A percentile compares a stretch with the other conserved stretches of the same genome.
Evolutionary conservation across 2,888 invertebrate genomes (phyloP).

Genomic region (Amiota communis): DNA sequence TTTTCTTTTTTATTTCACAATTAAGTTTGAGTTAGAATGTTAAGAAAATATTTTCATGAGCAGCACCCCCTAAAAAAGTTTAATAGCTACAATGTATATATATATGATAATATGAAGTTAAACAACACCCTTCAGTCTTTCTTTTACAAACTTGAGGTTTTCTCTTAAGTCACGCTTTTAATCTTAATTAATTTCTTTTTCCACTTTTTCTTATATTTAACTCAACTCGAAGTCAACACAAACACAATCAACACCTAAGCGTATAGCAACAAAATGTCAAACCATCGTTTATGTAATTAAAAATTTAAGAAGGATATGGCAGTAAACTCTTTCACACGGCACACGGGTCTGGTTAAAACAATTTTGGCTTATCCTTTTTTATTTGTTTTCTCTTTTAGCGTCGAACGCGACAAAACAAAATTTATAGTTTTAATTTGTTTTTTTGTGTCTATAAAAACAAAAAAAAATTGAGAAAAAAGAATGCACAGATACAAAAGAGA

Average conservation of each 20-base stretch:
- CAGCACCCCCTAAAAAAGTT: too few species aligned
- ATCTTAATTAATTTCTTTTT: conserved; percentile 12
- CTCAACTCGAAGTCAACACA: background rate
- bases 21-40: too few species aligned
- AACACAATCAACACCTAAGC: background rate
- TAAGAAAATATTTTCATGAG: too few species aligned
- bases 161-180: background rate
- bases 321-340: background rate
- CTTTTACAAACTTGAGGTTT: background rate
- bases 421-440: conserved; percentile 23
- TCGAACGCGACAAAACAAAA: background rate
- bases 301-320: conserved; percentile 3
- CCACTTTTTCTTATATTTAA: background rate
- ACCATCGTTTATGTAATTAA: conserved; percentile 10
- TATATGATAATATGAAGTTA: too few species aligned
- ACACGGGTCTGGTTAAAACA: background rate
- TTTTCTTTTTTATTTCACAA: too few species aligned
- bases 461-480: background rate
- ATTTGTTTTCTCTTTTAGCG: background rate
- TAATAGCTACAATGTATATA: too few species aligned
- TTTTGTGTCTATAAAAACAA: background rate
- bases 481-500: background rate
- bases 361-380: background rate
- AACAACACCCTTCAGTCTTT: too few species aligned
- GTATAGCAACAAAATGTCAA: conserved; percentile 5